Evolutionary conservation across 1,140 invertebrate species (phyloP), one percentile per base, ranked within the genome.

Genomic region (Drosophila bifasciata): DNA sequence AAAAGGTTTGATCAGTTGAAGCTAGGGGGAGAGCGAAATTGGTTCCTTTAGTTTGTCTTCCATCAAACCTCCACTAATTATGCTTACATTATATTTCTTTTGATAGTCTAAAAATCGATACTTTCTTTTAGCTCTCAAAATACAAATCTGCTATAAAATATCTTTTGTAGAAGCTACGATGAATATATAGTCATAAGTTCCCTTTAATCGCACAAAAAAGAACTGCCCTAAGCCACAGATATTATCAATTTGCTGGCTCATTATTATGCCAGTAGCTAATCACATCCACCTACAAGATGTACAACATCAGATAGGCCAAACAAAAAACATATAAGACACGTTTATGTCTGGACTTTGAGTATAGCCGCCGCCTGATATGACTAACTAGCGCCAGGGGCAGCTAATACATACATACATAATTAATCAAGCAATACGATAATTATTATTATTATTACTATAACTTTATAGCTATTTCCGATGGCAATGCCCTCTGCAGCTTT

Each of bases 401-500:
- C 11, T 40, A 66, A 66, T 66, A 53, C 55, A 66, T 70, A 53
- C 61, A 66, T 66, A 53, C 55, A 68, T 71, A 69, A 79, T 85
- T 60, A 77, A 85, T 58, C 32, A 59, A 55, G 39, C 58, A 68
- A 68, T 61, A 59, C 57, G 57, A 67, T 61, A 41, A 48, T 56
- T 39, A 62, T 55, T 62, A 59, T 36, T 57, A 55, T 44, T 60
- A 40, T 36, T 43, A 48, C 43, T 11, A 11, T 8, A 39, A 16
- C 25, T 66, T 49, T 67, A 46, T 53, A 8, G 43, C 56, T 52
- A 50, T 72, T 88, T 78, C 66, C 75, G 59, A 86, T 59, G 83
- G 52, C 83, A 86, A 59, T 86, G 83, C 62, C 83, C 78, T 62
- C 58, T 36, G 45, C 17, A 72, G 83, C 83, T 86, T 86, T 86